A percentile compares a stretch with the other conserved stretches of the same genome.
Evolutionary conservation across 2,888 invertebrate genomes (phyloP).

Genomic region (Drosophila ochracea): DNA sequence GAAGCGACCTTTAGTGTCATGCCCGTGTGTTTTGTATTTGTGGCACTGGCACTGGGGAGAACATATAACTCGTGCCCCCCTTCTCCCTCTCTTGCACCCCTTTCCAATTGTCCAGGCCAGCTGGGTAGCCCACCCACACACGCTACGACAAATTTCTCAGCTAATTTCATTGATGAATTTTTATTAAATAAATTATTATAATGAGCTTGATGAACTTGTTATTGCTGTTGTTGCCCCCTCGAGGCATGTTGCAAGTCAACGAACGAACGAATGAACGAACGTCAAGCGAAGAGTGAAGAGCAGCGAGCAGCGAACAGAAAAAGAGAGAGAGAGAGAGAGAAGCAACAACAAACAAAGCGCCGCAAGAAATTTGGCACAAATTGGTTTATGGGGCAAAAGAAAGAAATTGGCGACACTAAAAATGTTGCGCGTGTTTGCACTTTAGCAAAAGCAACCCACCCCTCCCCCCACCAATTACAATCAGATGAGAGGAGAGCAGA

Average conservation of each 20-base stretch:
- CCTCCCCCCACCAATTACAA: neutral
- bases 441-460: conserved; percentile 42
- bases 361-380: conserved; percentile 54
- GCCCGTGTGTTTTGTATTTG: conserved; percentile 47
- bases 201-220: conserved; percentile 50
- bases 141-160: conserved; percentile 38
- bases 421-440: conserved; percentile 77
- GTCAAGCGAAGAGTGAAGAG: neutral
- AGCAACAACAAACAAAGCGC: conserved; percentile 38
- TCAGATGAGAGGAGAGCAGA: neutral
- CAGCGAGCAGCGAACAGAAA: conserved; percentile 10
- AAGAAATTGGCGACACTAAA: conserved; percentile 50
- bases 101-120: neutral
- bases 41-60: conserved; percentile 3
- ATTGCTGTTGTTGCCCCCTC: conserved; percentile 12
- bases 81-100: neutral
- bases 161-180: conserved; percentile 82
- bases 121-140: conserved; percentile 6
- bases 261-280: conserved; percentile 31
- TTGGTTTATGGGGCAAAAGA: conserved; percentile 49
- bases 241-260: conserved; percentile 69
- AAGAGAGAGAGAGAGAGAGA: conserved; percentile 1
- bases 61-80: too few species aligned
- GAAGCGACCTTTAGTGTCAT: conserved; percentile 73
- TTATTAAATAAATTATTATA: conserved; percentile 81